A percentile compares a stretch with the other conserved stretches of the same genome.
Evolutionary conservation across 2,797 vertebrate species (phyloP).

Genomic region (Paratrypauchen microcephalus): DNA sequence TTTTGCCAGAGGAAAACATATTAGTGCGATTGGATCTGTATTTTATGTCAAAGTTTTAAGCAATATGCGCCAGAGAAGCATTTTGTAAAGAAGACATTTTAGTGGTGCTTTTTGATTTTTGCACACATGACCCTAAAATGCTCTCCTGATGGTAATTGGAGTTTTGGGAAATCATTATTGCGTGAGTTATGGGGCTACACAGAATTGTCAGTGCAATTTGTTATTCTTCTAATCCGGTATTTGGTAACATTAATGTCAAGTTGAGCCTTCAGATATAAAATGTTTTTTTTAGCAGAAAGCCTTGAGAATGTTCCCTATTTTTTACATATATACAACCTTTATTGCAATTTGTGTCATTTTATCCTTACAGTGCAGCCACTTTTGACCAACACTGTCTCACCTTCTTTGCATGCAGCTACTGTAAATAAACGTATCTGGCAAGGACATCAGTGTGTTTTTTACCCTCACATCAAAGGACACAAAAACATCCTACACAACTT

Average conservation of each 20-base stretch:
- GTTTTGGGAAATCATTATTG: too few species aligned
- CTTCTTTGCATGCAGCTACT: not conserved
- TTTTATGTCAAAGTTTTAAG: not conserved
- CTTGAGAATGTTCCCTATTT: not conserved
- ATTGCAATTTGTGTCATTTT: not conserved
- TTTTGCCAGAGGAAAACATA: not conserved
- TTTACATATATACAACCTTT: not conserved
- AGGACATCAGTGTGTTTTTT: not conserved
- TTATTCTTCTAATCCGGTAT: too few species aligned
- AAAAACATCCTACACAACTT: not conserved
- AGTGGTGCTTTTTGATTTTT: not conserved
- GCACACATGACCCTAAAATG: not conserved
- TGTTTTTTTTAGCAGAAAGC: not conserved
- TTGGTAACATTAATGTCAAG: not conserved
- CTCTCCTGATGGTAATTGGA: too few species aligned
- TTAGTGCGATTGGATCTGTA: not conserved
- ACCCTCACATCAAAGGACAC: not conserved
- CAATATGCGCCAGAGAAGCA: not conserved
- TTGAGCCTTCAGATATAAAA: not conserved
- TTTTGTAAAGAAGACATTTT: not conserved
- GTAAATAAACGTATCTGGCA: not conserved
- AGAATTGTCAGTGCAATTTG: too few species aligned
- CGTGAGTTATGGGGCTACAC: too few species aligned
- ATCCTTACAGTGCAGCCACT: not conserved
- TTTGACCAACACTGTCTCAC: not conserved